Evolutionary conservation across 2,113 vertebrate species (phyloP).

Genomic region (Sigmodon hispidus): DNA sequence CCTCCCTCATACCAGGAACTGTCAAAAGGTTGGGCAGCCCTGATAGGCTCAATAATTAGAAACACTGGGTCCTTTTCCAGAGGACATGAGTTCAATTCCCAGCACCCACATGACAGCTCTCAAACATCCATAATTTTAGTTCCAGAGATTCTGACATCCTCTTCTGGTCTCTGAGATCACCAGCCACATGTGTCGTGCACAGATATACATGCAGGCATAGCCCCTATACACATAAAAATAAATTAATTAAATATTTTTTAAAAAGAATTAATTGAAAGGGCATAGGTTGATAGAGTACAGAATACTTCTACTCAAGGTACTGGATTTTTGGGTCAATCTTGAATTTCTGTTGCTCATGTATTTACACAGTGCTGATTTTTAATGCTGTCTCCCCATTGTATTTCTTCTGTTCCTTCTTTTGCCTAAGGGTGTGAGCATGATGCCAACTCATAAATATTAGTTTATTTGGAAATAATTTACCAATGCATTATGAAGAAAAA

Average conservation of each 20-base stretch:
- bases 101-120: background rate
- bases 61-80: background rate
- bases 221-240: background rate
- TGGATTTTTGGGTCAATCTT: background rate
- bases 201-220: background rate
- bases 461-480: background rate
- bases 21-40: too few species aligned
- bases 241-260: background rate
- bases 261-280: background rate
- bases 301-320: background rate
- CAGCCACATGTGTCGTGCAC: background rate
- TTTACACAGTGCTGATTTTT: background rate
- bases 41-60: background rate
- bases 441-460: background rate
- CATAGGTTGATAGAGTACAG: background rate
- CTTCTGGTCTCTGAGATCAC: background rate
- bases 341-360: background rate
- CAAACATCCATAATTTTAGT: background rate
- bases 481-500: background rate
- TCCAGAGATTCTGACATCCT: background rate
- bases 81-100: background rate
- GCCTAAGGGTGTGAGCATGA: background rate
- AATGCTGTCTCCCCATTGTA: background rate
- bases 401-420: background rate
- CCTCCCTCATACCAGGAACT: too few species aligned